Percentiles rank a stretch among this genome's conserved stretches.
Evolutionary conservation across 2,113 vertebrate species (phyloP).

Genomic region (Phaethon lepturus): DNA sequence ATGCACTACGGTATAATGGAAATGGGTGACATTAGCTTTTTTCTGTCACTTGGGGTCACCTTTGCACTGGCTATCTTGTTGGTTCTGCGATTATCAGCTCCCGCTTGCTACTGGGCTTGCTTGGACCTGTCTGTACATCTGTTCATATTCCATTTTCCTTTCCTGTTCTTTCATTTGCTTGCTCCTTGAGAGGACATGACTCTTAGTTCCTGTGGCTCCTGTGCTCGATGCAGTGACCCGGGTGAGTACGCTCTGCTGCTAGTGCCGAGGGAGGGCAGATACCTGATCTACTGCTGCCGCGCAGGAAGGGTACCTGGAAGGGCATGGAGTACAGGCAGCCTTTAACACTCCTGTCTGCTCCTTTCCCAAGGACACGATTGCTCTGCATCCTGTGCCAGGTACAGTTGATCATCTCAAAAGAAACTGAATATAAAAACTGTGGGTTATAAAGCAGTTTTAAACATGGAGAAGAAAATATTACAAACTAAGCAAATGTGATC

Average conservation of each 20-base stretch:
- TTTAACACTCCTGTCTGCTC: neutral
- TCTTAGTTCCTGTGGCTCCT: neutral
- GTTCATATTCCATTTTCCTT: neutral
- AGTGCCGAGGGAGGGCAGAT: neutral
- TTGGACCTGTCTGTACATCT: neutral
- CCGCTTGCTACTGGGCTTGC: neutral
- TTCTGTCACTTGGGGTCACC: neutral
- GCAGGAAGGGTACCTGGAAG: neutral
- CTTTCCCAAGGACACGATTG: neutral
- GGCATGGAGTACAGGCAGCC: rapidly evolving
- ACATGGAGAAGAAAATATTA: neutral
- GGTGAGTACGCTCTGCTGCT: neutral
- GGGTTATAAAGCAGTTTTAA: neutral
- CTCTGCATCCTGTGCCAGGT: neutral
- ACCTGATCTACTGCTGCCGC: rapidly evolving
- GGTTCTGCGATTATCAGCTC: neutral
- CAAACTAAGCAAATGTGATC: neutral
- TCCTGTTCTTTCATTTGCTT: neutral
- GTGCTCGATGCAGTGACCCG: neutral
- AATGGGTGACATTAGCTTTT: neutral
- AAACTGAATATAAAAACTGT: neutral
- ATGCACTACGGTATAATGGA: rapidly evolving
- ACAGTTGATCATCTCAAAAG: neutral
- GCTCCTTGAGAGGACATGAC: neutral
- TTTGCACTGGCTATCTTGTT: neutral